Conservation (phyloP, 2,113 vertebrate species). For the Thymallus thymallus region DNA sequence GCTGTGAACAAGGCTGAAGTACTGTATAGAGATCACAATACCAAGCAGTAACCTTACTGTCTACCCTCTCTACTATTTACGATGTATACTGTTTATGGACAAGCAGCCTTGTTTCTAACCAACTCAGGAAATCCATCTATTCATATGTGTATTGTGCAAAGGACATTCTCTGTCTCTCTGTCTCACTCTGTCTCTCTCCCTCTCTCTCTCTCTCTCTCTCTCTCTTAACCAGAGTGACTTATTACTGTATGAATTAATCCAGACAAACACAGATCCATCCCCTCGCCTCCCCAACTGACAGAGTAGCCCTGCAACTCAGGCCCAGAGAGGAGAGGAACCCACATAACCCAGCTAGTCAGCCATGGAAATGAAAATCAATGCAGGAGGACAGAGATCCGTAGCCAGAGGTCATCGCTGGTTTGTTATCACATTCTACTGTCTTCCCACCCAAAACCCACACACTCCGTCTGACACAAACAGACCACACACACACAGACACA, state of each 20-base stretch:
- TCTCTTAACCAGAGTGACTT: neutral
- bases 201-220: no score
- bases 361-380: conserved; percentile 75
- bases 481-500: conserved; percentile 1
- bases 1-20: conserved; percentile 5
- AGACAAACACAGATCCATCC: conserved; percentile 48
- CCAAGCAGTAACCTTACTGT: neutral
- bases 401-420: conserved; percentile 54
- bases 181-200: no score
- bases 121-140: conserved; percentile 1
- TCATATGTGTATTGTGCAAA: neutral
- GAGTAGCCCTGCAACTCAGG: conserved; percentile 39
- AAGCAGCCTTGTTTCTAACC: neutral
- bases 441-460: conserved; percentile 40
- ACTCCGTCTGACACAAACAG: neutral
- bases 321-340: conserved; percentile 55
- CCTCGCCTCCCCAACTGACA: conserved; percentile 65
- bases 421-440: conserved; percentile 45
- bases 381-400: conserved; percentile 69
- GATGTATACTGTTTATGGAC: neutral
- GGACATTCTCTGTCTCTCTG: no score
- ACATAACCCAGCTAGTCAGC: no score
- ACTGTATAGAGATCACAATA: conserved; percentile 20
- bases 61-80: neutral
- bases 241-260: no score